These are phyloP conservation scores for Lethenteron reissneri DNA, from an alignment of 2,113 vertebrate genomes.

Conservation along the genomic window DNA sequence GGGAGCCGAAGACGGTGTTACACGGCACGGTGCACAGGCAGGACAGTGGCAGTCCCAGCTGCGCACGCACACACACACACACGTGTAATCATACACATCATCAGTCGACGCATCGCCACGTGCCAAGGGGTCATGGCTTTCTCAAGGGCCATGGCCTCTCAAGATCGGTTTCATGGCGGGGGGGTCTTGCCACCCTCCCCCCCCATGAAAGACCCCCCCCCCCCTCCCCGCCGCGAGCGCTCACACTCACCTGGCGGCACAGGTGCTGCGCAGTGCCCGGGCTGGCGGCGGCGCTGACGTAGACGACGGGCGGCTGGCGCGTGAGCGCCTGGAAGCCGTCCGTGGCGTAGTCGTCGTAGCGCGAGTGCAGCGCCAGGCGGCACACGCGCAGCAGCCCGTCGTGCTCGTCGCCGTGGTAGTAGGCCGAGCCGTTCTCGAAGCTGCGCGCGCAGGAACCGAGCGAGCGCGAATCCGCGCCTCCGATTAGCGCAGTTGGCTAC, in stretches of 20 bases:
- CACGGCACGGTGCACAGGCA: constrained; percentile 70
- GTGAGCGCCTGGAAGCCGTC: constrained; percentile 52
- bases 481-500: too few species aligned
- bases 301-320: constrained; percentile 53
- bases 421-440: constrained; percentile 80
- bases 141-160: too few species aligned
- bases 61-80: constrained; percentile 7
- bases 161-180: too few species aligned
- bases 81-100: too few species aligned
- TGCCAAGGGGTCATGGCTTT: too few species aligned
- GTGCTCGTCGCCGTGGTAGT: constrained; percentile 77
- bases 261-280: constrained; percentile 66
- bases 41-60: constrained; percentile 39
- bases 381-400: constrained; percentile 72
- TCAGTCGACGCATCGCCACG: too few species aligned
- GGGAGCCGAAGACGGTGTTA: constrained; percentile 92
- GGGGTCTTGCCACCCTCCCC: too few species aligned
- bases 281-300: constrained; percentile 63
- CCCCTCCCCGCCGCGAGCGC: neutral
- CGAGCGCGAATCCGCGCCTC: too few species aligned
- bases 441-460: constrained; percentile 19
- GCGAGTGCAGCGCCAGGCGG: constrained; percentile 55
- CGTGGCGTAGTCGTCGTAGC: constrained; percentile 56
- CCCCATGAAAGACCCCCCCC: too few species aligned
- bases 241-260: constrained; percentile 52